Conservation (phyloP, 2,113 vertebrate species). For the Petromus typicus region DNA sequence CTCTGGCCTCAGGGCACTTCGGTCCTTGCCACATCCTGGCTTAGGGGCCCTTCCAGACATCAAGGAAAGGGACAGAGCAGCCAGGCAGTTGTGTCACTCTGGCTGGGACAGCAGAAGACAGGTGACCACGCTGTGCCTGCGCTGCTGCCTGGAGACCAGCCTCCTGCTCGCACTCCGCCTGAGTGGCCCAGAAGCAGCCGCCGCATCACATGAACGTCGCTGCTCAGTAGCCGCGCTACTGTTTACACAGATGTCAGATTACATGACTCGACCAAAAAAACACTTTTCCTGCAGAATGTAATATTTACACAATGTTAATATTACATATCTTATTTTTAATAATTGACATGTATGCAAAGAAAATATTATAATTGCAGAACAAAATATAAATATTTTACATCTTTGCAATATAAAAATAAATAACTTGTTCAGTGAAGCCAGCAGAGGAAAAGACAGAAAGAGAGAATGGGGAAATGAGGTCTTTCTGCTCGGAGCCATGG, state of each 20-base stretch:
- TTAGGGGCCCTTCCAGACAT: fast-evolving
- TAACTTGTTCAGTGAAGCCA: background rate
- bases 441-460: background rate
- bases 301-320: background rate
- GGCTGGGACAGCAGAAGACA: no score
- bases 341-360: background rate
- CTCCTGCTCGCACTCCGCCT: fast-evolving
- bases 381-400: background rate
- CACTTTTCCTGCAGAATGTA: background rate
- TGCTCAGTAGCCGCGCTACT: no score
- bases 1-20: background rate
- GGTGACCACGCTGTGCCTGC: fast-evolving
- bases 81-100: fast-evolving
- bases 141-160: no score
- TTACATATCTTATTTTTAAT: background rate
- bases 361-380: background rate
- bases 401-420: background rate
- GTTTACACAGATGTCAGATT: background rate
- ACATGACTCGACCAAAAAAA: background rate
- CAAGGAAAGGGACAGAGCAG: background rate
- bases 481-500: background rate
- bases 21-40: background rate
- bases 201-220: background rate
- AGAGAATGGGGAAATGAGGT: background rate
- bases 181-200: background rate